These are phyloP conservation scores for Papilio gigon DNA, from an alignment of 2,888 invertebrate species.

Conservation along the genomic window DNA sequence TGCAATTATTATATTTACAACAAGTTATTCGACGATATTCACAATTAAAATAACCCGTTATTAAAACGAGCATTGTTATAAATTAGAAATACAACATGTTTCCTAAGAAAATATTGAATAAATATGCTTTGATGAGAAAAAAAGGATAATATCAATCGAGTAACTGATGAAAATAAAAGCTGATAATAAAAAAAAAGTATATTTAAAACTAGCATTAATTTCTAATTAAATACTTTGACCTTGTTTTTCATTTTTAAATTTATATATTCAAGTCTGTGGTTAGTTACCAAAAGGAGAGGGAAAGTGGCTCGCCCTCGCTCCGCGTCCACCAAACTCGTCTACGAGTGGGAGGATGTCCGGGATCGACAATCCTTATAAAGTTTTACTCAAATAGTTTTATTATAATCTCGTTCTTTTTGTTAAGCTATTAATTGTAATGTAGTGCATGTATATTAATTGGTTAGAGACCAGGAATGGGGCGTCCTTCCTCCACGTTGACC, in stretches of 20 bases:
- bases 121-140: too few relatives aligned
- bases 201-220: not conserved
- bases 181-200: not conserved
- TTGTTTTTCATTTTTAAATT: not conserved
- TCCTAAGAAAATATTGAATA: too few relatives aligned
- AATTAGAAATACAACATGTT: too few relatives aligned
- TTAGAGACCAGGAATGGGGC: too few relatives aligned
- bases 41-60: too few relatives aligned
- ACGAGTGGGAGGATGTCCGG: constrained; percentile 51
- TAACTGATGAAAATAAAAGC: not conserved
- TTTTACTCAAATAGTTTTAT: not conserved
- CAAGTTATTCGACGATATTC: not conserved
- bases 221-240: not conserved
- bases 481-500: too few relatives aligned
- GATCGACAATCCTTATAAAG: constrained; percentile 13
- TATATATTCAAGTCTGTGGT: not conserved
- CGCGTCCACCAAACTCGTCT: constrained; percentile 48
- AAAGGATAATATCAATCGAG: too few relatives aligned
- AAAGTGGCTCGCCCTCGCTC: constrained; percentile 52
- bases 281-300: constrained; percentile 57
- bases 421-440: not conserved
- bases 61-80: too few relatives aligned
- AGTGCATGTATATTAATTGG: too few relatives aligned
- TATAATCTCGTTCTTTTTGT: too few relatives aligned
- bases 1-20: constrained; percentile 26